Percentiles rank a stretch among this genome's conserved stretches.
These are phyloP conservation scores for Rattus norvegicus DNA, from an alignment of 2,113 vertebrate genomes.

Conservation along the genomic window GRCr8 NC_086039.1:72135001-72135500, in stretches of 20 bases:
- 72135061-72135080: neutral
- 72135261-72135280: conserved; percentile 72
- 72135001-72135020: neutral
- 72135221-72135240: conserved; percentile 66
- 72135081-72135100: neutral
- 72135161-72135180: no score
- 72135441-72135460: conserved; percentile 82
- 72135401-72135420: conserved; percentile 80
- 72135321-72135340: conserved; percentile 75
- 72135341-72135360: conserved; percentile 73
- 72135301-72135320: conserved; percentile 79
- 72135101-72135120: neutral
- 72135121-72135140: accelerated
- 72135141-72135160: no score
- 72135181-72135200: conserved; percentile 41
- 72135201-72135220: conserved; percentile 75
- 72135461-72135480: conserved; percentile 77
- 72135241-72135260: conserved; percentile 72
- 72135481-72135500: conserved; percentile 79
- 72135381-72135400: conserved; percentile 76
- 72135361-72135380: conserved; percentile 78
- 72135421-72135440: conserved; percentile 81
- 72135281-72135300: conserved; percentile 53
- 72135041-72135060: neutral
- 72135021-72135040: neutral